Evolutionary conservation across 2,113 vertebrate species (phyloP), one percentile per base, ranked within the genome.

Genomic region (Nothocercus nigrocapillus): DNA sequence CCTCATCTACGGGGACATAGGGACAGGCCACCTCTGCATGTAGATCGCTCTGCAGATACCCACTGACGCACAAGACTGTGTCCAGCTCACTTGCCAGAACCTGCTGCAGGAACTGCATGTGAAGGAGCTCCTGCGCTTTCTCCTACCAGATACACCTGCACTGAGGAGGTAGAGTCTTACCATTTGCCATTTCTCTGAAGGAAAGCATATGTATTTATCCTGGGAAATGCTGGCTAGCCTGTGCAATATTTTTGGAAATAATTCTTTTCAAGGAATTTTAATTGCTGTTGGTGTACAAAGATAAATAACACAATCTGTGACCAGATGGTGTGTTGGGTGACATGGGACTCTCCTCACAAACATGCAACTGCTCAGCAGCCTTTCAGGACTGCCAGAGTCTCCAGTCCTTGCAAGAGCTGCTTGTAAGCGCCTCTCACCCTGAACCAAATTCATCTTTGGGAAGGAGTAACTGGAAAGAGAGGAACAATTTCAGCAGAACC

Each of bases 271-370:
- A 53, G 36, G 36, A 89, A 88, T 92, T 97, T 97, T 96, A 97
- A 97, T 96, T 88, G 96, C 47, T 92, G 94, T 87, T 91, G 86
- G 79, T 87, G 74, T 88, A 95, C 87, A 97, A 97, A 97, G 97
- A 96, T 94, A 95, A 97, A 97, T 89, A 96, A 95, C 90, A 97
- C 88, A 95, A 94, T 96, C 90, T 93, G 79, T 95, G 86, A 88
- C 93, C 97, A 98, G 96, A 97, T 97, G 95, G 97, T 80, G 93
- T 87, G 79, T 94, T 95, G 95, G 89, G 81, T 97, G 79, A 45
- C 95, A 94, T 40, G 22, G 92, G 85, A 73, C 68, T 88, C 80
- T 97, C 93, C 93, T 92, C 92, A 96, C 70, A 88, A 93, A 74
- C 74, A 64, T 13, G 47, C 54, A 82, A 94, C 63, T 77, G 69